Evolutionary conservation across 2,888 invertebrate species (phyloP).

Genomic region (Abscondita cerata): DNA sequence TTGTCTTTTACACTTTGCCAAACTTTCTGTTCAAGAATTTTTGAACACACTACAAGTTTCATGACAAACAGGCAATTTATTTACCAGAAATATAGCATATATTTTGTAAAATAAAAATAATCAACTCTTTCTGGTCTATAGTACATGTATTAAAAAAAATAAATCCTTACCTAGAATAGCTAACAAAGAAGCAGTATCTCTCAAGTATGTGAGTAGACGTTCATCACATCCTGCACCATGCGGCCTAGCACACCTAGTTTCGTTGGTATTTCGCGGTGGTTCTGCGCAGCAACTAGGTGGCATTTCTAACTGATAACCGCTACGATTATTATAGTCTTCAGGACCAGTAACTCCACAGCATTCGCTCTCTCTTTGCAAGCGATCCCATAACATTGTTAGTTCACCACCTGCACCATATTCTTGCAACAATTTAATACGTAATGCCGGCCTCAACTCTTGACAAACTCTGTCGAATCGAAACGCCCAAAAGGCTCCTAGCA

Average conservation of each 20-base stretch:
- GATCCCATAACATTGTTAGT: constrained; percentile 80
- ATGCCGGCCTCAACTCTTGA: constrained; percentile 73
- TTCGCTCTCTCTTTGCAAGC: constrained; percentile 74
- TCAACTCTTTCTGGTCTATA: not conserved
- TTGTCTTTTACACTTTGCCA: too few relatives aligned
- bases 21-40: too few relatives aligned
- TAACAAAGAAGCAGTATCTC: constrained; percentile 80
- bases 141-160: not conserved
- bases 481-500: constrained; percentile 86
- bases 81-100: not conserved
- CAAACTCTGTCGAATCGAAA: constrained; percentile 78
- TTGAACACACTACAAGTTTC: too few relatives aligned
- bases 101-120: not conserved
- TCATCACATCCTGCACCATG: constrained; percentile 71
- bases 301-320: constrained; percentile 47
- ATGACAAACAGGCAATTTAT: not conserved
- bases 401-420: constrained; percentile 77
- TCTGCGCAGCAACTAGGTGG: constrained; percentile 53
- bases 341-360: constrained; percentile 76
- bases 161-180: constrained; percentile 58
- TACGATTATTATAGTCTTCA: constrained; percentile 59
- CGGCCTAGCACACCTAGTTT: constrained; percentile 40
- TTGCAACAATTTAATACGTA: constrained; percentile 64
- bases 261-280: constrained; percentile 41
- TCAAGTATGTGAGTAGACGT: constrained; percentile 74